These are phyloP conservation scores for Neoitamus cyanurus DNA, from an alignment of 2,888 invertebrate species.

Conservation along the genomic window DNA sequence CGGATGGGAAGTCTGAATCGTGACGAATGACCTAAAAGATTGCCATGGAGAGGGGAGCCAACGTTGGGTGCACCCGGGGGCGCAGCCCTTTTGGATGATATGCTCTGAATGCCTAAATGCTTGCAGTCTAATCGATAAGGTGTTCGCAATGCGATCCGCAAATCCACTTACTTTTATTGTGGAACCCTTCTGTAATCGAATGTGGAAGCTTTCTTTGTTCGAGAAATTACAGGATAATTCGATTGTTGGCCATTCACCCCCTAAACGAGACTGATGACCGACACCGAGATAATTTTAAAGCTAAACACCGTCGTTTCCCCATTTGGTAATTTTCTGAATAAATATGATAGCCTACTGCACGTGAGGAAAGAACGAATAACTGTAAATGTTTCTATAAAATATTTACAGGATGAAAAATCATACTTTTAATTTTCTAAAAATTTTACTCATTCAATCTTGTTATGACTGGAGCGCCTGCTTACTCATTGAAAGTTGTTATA, in stretches of 20 bases:
- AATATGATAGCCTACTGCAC: no score
- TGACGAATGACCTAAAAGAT: background rate
- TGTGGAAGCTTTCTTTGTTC: background rate
- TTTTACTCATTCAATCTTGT: no score
- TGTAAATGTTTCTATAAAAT: no score
- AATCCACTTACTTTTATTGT: background rate
- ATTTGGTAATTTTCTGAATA: no score
- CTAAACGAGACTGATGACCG: background rate
- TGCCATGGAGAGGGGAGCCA: background rate
- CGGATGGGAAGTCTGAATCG: background rate
- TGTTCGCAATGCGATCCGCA: background rate
- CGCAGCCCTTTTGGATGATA: background rate
- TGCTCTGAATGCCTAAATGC: background rate
- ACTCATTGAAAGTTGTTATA: no score
- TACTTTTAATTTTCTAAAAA: no score
- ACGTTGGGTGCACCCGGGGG: background rate
- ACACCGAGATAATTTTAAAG: background rate
- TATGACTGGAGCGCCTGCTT: no score
- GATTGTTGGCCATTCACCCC: background rate
- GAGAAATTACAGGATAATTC: background rate
- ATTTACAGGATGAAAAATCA: no score
- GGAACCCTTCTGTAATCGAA: background rate
- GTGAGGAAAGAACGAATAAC: no score
- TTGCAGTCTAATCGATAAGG: constrained; percentile 1
- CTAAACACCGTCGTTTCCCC: no score